phyloP scores from a whole-genome alignment of 2,113 vertebrate genomes.

The Ameiurus melas region DNA sequence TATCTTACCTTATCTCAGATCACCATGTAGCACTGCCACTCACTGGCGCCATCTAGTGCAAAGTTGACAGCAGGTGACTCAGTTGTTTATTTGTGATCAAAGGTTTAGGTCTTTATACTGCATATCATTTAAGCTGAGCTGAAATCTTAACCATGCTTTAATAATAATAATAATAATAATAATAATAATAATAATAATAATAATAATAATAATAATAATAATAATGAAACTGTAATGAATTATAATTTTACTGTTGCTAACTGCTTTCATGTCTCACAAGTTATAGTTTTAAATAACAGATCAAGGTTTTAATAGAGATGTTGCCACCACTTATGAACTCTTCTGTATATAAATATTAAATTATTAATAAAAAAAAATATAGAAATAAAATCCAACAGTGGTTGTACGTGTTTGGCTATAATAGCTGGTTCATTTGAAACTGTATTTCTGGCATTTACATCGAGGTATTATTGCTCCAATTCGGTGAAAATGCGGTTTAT shows the following conservation, averaged over 20 bases:
- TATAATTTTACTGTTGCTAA: not conserved
- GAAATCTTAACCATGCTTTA: not conserved
- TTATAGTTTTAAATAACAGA: not conserved
- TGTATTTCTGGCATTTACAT: not conserved
- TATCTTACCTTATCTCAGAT: not conserved
- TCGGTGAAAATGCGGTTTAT: not conserved
- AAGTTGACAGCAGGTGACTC: not conserved
- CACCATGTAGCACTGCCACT: not conserved
- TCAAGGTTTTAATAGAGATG: not conserved
- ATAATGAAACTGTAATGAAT: too few species aligned
- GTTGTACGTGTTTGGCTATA: not conserved
- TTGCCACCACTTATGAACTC: not conserved
- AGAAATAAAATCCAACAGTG: not conserved
- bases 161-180: too few species aligned
- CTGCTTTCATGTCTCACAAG: not conserved
- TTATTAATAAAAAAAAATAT: too few species aligned
- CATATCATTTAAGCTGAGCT: not conserved
- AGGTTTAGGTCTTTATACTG: not conserved
- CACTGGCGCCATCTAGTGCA: conserved; percentile 2
- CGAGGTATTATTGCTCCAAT: not conserved
- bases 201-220: too few species aligned
- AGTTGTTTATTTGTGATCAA: not conserved
- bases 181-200: too few species aligned
- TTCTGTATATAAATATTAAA: not conserved
- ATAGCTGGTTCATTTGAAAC: not conserved